Evolutionary conservation across 2,888 invertebrate genomes (phyloP), one percentile per base, ranked within the genome.

Genomic region (Drosophila testacea): DNA sequence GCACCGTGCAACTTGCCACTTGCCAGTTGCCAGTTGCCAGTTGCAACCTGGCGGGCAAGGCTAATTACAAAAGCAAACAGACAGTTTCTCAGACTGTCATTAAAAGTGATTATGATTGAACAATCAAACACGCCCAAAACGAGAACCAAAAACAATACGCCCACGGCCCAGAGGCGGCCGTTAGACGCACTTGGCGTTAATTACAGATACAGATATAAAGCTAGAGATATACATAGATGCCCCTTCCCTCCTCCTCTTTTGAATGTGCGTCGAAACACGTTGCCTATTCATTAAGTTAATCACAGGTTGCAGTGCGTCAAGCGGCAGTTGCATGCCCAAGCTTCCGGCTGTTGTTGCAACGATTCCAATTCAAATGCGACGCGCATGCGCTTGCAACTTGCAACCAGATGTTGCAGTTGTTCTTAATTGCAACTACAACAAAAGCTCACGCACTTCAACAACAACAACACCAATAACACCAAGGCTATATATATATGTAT

Each of bases 71-170:
- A 66, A 66, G 83, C 68, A 83, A 83, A 69, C 73, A 80, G 38
- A 61, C 44, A 30, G 65, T 30, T 47, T 9, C 46, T 34, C 48
- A 46, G 60, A 80, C 85, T 83, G 77, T 88, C 88, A 88, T 85
- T 88, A 83, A 67, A 65, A 44, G 61, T 74, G 72, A 68, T 81
- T 83, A 78, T 88, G 83, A 83, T 88, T 83, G 84, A 83, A 83
- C 83, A 83, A 88, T 83, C 84, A 88, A 75, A 83, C 89, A 78
- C 83, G 79, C 83, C 83, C 75, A 39, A 52, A 48, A 11, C 27
- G 10, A 47, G 27, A 36, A 7, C 13, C 16, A 36, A 13, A 78
- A 30, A 11, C 10, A 52, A 54, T 42, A 69, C 88, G 83, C 83
- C 88, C 83, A 77, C 84, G 81, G 83, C 83, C 83, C 63, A 48